Evolutionary conservation across 2,888 invertebrate species (phyloP).

Genomic region (Bimastos eiseni): DNA sequence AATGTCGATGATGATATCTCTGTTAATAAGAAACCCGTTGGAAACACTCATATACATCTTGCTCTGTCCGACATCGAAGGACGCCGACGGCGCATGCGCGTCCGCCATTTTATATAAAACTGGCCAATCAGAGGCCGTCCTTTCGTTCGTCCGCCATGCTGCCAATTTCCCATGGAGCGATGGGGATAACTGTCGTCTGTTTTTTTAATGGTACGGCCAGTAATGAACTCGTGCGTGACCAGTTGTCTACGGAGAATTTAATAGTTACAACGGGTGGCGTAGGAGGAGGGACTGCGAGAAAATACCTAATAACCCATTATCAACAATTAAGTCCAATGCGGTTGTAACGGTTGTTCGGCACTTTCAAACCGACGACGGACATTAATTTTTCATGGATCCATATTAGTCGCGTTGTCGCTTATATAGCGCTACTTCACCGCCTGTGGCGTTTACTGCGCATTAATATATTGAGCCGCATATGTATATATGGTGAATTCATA

Average conservation of each 20-base stretch:
- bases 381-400: neutral
- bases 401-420: neutral
- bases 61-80: neutral
- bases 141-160: slow-evolving; percentile 8
- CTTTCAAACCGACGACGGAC: slow-evolving; percentile 2
- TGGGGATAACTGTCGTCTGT: neutral
- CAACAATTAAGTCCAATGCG: slow-evolving; percentile 8
- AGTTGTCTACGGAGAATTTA: neutral
- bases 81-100: neutral
- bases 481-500: too few relatives aligned
- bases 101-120: neutral
- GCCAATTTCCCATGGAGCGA: neutral
- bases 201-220: slow-evolving; percentile 23
- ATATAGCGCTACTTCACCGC: neutral
- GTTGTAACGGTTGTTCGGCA: neutral
- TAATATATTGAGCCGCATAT: too few relatives aligned
- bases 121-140: neutral
- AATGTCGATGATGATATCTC: neutral
- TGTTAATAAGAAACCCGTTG: neutral
- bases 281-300: neutral
- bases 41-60: neutral
- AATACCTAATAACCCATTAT: neutral
- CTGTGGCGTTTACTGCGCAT: too few relatives aligned
- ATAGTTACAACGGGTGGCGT: neutral
- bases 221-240: neutral